Percentiles rank a stretch among this genome's conserved stretches.
phyloP scores from a whole-genome alignment of 2,888 invertebrate species.

The Morpho achilles region DNA sequence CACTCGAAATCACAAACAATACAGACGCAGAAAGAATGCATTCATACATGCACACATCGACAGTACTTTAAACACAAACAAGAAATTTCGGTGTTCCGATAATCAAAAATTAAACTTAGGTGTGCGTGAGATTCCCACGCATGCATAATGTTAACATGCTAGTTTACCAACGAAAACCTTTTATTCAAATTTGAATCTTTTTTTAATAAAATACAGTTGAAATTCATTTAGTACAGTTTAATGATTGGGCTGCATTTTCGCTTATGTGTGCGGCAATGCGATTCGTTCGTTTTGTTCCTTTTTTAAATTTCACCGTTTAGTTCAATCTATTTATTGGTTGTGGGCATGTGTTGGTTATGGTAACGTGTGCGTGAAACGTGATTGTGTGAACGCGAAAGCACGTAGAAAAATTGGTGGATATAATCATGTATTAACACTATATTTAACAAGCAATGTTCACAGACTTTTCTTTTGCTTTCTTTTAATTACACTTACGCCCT shows the following conservation, averaged over 20 bases:
- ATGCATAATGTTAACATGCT: conserved; percentile 65
- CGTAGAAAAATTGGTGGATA: conserved; percentile 71
- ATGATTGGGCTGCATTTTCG: conserved; percentile 71
- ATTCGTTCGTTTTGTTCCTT: conserved; percentile 76
- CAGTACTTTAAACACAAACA: conserved; percentile 43
- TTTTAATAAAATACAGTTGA: conserved; percentile 24
- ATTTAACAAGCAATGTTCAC: conserved; percentile 4
- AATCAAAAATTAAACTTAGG: conserved; percentile 56
- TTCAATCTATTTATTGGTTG: conserved; percentile 78
- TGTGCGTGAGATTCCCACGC: conserved; percentile 65
- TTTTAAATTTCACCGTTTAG: conserved; percentile 80
- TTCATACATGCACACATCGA: conserved; percentile 48
- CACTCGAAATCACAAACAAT: conserved; percentile 42
- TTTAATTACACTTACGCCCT: neutral
- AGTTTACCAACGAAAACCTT: conserved; percentile 49
- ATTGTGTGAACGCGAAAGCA: conserved; percentile 61
- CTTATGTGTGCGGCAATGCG: conserved; percentile 58
- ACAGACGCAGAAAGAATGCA: conserved; percentile 63
- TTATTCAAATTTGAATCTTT: conserved; percentile 39
- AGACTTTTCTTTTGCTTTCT: neutral
- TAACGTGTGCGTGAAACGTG: conserved; percentile 39
- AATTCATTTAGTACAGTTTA: conserved; percentile 39
- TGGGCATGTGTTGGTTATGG: conserved; percentile 60
- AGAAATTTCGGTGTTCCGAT: conserved; percentile 70
- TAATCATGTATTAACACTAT: conserved; percentile 53